Conservation (phyloP, 2,797 vertebrate genomes). For the Thalassophryne amazonica region DNA sequence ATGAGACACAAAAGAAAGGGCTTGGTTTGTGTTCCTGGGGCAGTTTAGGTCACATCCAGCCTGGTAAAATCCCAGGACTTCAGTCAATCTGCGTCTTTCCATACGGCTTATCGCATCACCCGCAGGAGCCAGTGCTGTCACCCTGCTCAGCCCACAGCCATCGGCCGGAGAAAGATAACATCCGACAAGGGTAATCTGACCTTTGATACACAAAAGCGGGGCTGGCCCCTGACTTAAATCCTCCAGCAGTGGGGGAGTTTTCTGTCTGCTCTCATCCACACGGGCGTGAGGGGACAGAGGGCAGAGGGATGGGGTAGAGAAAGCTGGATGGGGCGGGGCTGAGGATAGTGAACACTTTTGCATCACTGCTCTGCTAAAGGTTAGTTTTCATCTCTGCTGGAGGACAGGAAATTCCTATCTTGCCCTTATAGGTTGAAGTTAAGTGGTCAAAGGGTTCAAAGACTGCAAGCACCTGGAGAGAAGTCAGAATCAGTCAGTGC, state of each 20-base stretch:
- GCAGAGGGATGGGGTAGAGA: constrained; percentile 26
- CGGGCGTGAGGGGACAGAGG: constrained; percentile 27
- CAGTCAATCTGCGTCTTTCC: constrained; percentile 70
- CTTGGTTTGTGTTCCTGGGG: constrained; percentile 24
- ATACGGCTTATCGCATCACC: constrained; percentile 65
- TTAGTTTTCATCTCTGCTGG: constrained; percentile 29
- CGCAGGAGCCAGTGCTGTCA: constrained; percentile 56
- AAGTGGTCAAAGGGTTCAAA: constrained; percentile 41
- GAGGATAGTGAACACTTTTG: constrained; percentile 23
- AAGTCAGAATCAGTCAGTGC: neutral
- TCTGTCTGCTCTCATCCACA: constrained; percentile 18
- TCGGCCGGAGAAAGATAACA: constrained; percentile 73
- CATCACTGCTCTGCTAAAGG: constrained; percentile 24
- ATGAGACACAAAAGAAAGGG: constrained; percentile 7
- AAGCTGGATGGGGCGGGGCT: constrained; percentile 17
- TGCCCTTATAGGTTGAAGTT: constrained; percentile 50
- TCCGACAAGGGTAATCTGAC: constrained; percentile 79
- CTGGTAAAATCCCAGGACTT: constrained; percentile 53
- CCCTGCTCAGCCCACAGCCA: constrained; percentile 48
- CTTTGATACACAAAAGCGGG: constrained; percentile 74
- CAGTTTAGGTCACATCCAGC: constrained; percentile 57
- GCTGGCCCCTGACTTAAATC: constrained; percentile 56
- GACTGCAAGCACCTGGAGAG: constrained; percentile 44
- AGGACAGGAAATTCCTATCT: constrained; percentile 67
- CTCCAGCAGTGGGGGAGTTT: constrained; percentile 41